Evolutionary conservation across 2,888 invertebrate genomes (phyloP).

Genomic region (Helicoverpa assulta): DNA sequence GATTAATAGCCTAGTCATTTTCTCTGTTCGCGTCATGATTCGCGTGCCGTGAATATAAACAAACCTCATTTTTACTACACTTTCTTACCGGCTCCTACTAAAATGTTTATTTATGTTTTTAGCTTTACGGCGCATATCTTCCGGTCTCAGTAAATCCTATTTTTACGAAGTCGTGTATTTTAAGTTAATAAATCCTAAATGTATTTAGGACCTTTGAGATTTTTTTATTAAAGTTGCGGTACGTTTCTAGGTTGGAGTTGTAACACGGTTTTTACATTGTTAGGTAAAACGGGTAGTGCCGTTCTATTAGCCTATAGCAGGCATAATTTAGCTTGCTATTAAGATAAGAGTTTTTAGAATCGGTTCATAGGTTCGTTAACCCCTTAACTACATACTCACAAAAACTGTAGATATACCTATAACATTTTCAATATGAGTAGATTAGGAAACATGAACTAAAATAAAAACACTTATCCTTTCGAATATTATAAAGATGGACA

Average conservation of each 20-base stretch:
- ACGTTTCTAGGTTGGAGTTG: background rate
- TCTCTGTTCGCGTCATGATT: slow-evolving; percentile 55
- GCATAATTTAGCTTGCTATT: background rate
- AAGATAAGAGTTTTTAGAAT: background rate
- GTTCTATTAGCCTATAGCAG: background rate
- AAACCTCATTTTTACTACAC: slow-evolving; percentile 53
- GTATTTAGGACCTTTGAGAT: slow-evolving; percentile 18
- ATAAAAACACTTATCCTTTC: too few species aligned
- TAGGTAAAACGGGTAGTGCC: background rate
- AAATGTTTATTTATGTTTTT: slow-evolving; percentile 57
- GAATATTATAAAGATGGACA: too few species aligned
- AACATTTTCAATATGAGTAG: too few species aligned
- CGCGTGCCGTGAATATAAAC: slow-evolving; percentile 58
- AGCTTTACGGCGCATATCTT: slow-evolving; percentile 50
- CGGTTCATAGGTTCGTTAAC: too few species aligned
- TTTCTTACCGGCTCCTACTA: slow-evolving; percentile 47
- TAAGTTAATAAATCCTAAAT: slow-evolving; percentile 31
- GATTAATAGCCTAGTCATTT: slow-evolving; percentile 55
- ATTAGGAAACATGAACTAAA: too few species aligned
- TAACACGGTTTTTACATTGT: background rate
- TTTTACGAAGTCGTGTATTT: slow-evolving; percentile 48
- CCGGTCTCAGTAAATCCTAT: slow-evolving; percentile 50
- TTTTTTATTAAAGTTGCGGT: slow-evolving; percentile 7
- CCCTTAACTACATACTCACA: too few species aligned
- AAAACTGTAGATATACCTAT: too few species aligned